phyloP scores from a whole-genome alignment of 2,113 vertebrate genomes.

The Deroptyus accipitrinus region DNA sequence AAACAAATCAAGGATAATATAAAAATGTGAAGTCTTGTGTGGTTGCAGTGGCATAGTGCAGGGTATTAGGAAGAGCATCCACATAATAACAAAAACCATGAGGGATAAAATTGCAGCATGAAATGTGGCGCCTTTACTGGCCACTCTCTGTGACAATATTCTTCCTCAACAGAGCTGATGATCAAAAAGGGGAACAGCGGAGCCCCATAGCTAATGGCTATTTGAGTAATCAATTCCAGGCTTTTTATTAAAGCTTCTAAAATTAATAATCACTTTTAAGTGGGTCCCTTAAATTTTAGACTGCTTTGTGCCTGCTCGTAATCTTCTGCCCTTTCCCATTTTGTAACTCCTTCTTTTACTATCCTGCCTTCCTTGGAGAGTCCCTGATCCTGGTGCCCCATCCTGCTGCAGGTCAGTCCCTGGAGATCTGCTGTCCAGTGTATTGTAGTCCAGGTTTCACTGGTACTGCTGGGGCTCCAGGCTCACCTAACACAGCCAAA shows the following conservation, averaged over 20 bases:
- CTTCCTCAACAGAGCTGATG: neutral
- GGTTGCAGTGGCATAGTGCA: neutral
- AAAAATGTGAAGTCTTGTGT: neutral
- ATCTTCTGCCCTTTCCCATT: neutral
- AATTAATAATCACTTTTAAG: neutral
- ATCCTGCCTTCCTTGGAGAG: neutral
- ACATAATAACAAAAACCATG: neutral
- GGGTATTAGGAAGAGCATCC: neutral
- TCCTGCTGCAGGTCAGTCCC: neutral
- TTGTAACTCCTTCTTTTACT: neutral
- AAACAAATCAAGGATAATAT: neutral
- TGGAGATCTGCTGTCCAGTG: neutral
- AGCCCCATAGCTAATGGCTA: neutral
- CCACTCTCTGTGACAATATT: rapidly evolving
- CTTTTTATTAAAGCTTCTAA: neutral
- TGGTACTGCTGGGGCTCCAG: neutral
- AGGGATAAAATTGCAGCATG: rapidly evolving
- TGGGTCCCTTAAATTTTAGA: neutral
- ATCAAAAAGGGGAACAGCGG: neutral
- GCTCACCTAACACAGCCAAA: neutral
- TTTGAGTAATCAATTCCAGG: neutral
- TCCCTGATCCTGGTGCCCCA: rapidly evolving
- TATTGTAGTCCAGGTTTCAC: neutral
- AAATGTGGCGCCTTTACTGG: neutral
- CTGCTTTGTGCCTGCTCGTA: neutral